Percentiles rank a stretch among this genome's conserved stretches.
Conservation (phyloP, 1,140 invertebrate species). For the Aphelinus certus region DNA sequence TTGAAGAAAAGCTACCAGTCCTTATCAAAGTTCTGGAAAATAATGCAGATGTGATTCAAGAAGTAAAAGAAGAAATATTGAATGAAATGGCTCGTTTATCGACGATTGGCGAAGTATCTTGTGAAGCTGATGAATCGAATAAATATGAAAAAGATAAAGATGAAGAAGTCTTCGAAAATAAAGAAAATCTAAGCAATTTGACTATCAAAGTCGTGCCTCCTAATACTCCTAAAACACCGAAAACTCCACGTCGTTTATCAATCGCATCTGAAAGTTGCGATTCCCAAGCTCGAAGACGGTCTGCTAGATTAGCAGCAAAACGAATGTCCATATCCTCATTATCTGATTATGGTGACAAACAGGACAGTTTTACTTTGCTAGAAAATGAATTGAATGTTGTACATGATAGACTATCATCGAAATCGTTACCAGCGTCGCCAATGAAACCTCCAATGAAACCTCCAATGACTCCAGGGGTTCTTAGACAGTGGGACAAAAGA, state of each 20-base stretch:
- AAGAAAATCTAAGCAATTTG: constrained; percentile 7
- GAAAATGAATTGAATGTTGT: constrained; percentile 36
- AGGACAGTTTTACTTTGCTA: constrained; percentile 37
- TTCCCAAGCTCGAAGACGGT: constrained; percentile 29
- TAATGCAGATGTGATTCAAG: constrained; percentile 14
- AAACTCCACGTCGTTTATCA: constrained; percentile 13
- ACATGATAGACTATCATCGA: constrained; percentile 8
- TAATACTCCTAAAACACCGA: constrained; percentile 1
- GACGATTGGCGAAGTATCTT: constrained; percentile 37
- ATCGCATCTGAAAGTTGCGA: neutral
- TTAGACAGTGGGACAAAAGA: constrained; percentile 33
- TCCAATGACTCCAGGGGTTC: neutral
- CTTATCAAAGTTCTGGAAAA: constrained; percentile 2
- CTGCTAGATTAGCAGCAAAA: constrained; percentile 36
- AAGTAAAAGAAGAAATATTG: constrained; percentile 10
- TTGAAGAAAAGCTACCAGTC: constrained; percentile 1
- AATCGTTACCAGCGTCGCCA: constrained; percentile 21
- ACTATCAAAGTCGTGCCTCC: neutral
- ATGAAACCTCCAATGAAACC: constrained; percentile 12
- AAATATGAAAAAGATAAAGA: constrained; percentile 14
- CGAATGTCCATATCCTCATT: neutral
- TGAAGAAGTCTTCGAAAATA: constrained; percentile 8
- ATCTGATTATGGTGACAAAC: neutral
- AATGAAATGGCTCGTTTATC: constrained; percentile 30
- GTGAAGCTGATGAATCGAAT: constrained; percentile 21